Conservation (phyloP, 2,888 invertebrate genomes). For the Leptarthrus brevirostris region DNA sequence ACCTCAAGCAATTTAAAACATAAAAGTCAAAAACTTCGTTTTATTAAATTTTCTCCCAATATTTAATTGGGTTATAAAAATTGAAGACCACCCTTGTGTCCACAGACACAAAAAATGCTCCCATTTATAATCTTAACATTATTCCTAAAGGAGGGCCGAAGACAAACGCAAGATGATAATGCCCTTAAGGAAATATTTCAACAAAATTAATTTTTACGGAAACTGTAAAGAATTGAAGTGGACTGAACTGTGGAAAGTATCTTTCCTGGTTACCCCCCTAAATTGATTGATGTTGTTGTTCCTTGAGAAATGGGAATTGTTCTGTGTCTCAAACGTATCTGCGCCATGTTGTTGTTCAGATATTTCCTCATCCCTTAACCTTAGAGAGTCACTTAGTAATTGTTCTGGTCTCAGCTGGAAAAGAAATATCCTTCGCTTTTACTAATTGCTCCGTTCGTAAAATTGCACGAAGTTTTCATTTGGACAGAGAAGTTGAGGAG, state of each 20-base stretch:
- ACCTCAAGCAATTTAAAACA: no score
- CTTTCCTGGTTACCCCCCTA: background rate
- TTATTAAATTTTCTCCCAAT: constrained; percentile 28
- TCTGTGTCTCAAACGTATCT: no score
- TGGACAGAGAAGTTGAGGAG: no score
- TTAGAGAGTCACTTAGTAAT: no score
- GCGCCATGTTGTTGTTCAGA: no score
- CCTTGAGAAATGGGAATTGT: no score
- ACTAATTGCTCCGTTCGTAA: background rate
- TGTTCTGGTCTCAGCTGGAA: constrained; percentile 1
- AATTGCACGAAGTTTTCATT: no score
- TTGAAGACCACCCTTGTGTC: background rate
- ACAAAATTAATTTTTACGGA: constrained; percentile 31
- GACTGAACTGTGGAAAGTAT: background rate
- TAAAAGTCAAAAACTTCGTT: no score
- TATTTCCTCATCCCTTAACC: no score
- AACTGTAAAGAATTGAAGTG: constrained; percentile 8
- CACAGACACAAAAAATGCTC: background rate
- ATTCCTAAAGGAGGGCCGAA: background rate
- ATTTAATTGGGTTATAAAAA: constrained; percentile 9
- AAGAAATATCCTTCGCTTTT: background rate
- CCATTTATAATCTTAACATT: constrained; percentile 10
- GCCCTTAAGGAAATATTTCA: constrained; percentile 14
- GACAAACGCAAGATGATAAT: background rate
- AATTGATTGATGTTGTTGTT: constrained; percentile 21